Percentiles rank a stretch among this genome's conserved stretches.
Evolutionary conservation across 2,113 vertebrate genomes (phyloP).

Genomic region (Ptyas mucosa): DNA sequence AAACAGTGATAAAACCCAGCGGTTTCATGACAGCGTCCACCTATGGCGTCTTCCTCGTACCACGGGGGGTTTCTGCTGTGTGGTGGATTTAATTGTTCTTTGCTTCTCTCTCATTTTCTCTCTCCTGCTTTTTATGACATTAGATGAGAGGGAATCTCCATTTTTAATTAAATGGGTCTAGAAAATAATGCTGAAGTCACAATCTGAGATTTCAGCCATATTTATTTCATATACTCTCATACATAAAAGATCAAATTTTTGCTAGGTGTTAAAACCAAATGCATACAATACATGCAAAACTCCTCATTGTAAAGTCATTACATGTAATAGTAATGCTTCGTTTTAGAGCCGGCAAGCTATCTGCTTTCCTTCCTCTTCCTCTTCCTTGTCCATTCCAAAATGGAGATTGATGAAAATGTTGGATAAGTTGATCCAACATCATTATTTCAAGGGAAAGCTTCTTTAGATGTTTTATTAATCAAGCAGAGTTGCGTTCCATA

Average conservation of each 20-base stretch:
- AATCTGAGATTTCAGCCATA: slow-evolving; percentile 63
- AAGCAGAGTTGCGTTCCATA: neutral
- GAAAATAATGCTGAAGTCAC: slow-evolving; percentile 64
- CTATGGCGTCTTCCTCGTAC: slow-evolving; percentile 31
- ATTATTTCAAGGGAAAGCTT: neutral
- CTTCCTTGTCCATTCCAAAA: slow-evolving; percentile 2
- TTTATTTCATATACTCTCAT: slow-evolving; percentile 73
- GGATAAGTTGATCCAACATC: slow-evolving; percentile 2
- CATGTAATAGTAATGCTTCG: slow-evolving; percentile 53
- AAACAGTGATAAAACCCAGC: slow-evolving; percentile 70
- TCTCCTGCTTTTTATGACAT: slow-evolving; percentile 33
- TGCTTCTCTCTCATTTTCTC: neutral
- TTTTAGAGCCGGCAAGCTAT: slow-evolving; percentile 25
- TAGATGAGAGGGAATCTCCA: slow-evolving; percentile 34
- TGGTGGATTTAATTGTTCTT: slow-evolving; percentile 31
- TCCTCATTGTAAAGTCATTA: slow-evolving; percentile 62
- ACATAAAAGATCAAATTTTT: slow-evolving; percentile 68
- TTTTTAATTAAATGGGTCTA: slow-evolving; percentile 61
- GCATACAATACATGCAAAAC: slow-evolving; percentile 62
- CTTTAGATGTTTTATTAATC: neutral
- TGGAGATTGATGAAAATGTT: slow-evolving; percentile 36
- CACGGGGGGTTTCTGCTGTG: slow-evolving; percentile 13
- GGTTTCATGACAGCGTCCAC: slow-evolving; percentile 53
- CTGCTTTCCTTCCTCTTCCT: slow-evolving; percentile 25
- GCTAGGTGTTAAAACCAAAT: slow-evolving; percentile 60